Conservation (phyloP, 2,113 vertebrate species). For the Apeltes quadracus region DNA sequence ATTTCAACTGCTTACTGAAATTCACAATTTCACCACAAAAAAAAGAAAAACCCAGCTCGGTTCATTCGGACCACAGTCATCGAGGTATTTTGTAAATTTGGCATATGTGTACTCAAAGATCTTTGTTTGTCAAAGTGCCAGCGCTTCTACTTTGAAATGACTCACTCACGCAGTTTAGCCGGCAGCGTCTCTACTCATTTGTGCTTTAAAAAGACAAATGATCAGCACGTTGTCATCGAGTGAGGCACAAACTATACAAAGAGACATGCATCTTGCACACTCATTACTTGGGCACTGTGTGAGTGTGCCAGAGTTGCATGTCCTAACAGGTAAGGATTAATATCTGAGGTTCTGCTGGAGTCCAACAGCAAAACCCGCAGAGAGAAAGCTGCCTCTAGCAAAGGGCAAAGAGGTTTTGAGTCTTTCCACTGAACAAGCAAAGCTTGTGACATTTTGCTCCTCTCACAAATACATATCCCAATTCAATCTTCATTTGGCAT, state of each 20-base stretch:
- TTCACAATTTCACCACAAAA: conserved; percentile 9
- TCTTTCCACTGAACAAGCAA: conserved; percentile 67
- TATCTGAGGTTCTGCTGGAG: conserved; percentile 32
- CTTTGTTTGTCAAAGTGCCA: conserved; percentile 37
- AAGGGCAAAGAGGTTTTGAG: conserved; percentile 63
- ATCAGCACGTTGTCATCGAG: conserved; percentile 22
- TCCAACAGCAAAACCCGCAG: conserved; percentile 32
- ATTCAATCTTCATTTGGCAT: conserved; percentile 70
- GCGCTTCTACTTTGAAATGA: conserved; percentile 32
- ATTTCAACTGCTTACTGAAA: conserved; percentile 19
- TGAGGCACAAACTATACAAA: not conserved
- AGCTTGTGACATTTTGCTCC: conserved; percentile 49
- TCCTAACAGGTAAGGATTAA: conserved; percentile 20
- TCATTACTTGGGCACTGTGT: conserved; percentile 3
- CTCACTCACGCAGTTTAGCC: conserved; percentile 43
- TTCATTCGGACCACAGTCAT: conserved; percentile 18
- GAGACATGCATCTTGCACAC: not conserved
- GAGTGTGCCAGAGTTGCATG: not conserved
- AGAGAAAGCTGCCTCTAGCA: conserved; percentile 38
- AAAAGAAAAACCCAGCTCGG: conserved; percentile 12
- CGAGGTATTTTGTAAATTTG: not conserved
- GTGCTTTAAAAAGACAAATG: conserved; percentile 33
- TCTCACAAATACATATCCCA: conserved; percentile 66
- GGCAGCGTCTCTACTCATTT: conserved; percentile 32
- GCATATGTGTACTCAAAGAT: conserved; percentile 35